Evolutionary conservation across 2,888 invertebrate species (phyloP).

Genomic region (Cyrtodaria siliqua): DNA sequence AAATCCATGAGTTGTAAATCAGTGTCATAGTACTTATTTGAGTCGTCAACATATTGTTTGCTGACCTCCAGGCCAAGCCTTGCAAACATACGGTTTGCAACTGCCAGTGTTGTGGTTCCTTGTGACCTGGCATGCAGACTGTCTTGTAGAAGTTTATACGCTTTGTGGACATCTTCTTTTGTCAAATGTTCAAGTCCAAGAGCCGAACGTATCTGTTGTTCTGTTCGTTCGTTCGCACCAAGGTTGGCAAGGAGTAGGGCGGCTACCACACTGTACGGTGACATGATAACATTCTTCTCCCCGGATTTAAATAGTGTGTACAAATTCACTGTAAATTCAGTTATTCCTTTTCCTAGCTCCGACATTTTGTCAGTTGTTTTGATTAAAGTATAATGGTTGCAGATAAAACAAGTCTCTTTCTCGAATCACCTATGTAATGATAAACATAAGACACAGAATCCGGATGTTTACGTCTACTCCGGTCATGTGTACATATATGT

Average conservation of each 20-base stretch:
- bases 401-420: too few species aligned
- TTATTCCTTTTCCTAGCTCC: neutral
- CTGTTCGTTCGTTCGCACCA: constrained; percentile 44
- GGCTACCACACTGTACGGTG: constrained; percentile 60
- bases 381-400: too few species aligned
- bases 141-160: constrained; percentile 7
- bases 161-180: constrained; percentile 2
- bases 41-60: constrained; percentile 22
- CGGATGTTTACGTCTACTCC: too few species aligned
- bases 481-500: too few species aligned
- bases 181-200: constrained; percentile 22
- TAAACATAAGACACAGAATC: too few species aligned
- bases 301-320: neutral
- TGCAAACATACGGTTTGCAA: constrained; percentile 46
- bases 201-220: constrained; percentile 33
- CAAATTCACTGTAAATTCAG: neutral
- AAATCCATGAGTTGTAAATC: constrained; percentile 82
- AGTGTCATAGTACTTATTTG: constrained; percentile 40
- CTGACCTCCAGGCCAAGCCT: constrained; percentile 34
- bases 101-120: constrained; percentile 20
- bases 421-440: too few species aligned
- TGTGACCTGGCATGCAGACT: constrained; percentile 27
- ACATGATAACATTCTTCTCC: constrained; percentile 39
- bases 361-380: too few species aligned
- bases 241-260: constrained; percentile 49